Percentiles rank a stretch among this genome's conserved stretches.
phyloP scores from a whole-genome alignment of 2,113 vertebrate genomes.

The Hippocampus barbouri region DNA sequence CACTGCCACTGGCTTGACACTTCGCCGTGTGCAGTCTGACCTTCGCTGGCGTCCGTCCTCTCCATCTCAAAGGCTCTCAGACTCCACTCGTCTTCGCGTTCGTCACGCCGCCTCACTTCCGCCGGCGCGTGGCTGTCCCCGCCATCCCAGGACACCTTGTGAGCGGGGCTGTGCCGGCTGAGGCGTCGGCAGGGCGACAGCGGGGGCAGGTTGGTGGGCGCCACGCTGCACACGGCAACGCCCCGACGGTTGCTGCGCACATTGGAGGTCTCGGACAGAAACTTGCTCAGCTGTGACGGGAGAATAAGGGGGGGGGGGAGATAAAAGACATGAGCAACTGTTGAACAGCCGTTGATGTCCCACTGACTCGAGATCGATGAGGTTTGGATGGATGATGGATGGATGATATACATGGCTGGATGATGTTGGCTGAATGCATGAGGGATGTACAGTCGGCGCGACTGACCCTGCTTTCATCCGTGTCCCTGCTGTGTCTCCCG shows the following conservation, averaged over 20 bases:
- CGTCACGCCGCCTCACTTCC: constrained; percentile 47
- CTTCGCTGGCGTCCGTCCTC: constrained; percentile 48
- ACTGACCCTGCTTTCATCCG: constrained; percentile 49
- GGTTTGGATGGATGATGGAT: background rate
- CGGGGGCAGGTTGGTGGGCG: constrained; percentile 86
- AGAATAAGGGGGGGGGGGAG: too few species aligned
- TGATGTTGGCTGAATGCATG: background rate
- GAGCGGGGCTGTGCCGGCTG: constrained; percentile 81
- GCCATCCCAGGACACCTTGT: constrained; percentile 87
- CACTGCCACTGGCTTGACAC: too few species aligned
- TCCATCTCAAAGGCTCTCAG: constrained; percentile 62
- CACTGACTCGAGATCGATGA: too few species aligned
- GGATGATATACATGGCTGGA: background rate
- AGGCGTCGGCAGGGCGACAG: constrained; percentile 73
- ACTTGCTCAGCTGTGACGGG: constrained; percentile 81
- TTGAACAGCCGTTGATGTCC: too few species aligned
- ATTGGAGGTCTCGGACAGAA: constrained; percentile 82
- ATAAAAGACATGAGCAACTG: background rate
- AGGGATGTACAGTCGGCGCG: constrained; percentile 21
- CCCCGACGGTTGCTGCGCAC: constrained; percentile 81
- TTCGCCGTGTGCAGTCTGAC: constrained; percentile 8
- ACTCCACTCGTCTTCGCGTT: constrained; percentile 65
- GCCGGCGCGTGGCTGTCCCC: constrained; percentile 68
- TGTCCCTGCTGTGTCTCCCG: constrained; percentile 27
- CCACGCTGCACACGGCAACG: constrained; percentile 94